Evolutionary conservation across 2,888 invertebrate species (phyloP).

Genomic region (Drosophila antonietae): DNA sequence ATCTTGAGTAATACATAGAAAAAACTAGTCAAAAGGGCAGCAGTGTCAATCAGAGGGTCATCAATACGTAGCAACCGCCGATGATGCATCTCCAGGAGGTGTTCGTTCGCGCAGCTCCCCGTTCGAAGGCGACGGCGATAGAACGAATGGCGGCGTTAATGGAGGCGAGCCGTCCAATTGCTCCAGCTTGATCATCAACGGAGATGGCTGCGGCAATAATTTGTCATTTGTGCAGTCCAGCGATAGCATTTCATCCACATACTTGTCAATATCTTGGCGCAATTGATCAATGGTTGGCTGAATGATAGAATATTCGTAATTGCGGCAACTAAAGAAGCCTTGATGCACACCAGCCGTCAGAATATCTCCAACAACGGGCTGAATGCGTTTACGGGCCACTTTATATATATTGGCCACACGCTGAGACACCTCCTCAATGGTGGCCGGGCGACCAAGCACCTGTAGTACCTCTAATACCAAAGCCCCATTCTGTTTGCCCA

Average conservation of each 20-base stretch:
- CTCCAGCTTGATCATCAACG: conserved; percentile 64
- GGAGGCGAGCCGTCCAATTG: conserved; percentile 55
- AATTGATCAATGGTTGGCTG: conserved; percentile 58
- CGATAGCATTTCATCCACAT: conserved; percentile 56
- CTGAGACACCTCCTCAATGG: conserved; percentile 52
- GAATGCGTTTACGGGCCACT: conserved; percentile 49
- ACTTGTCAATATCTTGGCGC: conserved; percentile 62
- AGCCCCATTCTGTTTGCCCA: conserved; percentile 69
- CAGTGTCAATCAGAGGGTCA: conserved; percentile 19
- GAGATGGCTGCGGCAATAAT: conserved; percentile 52
- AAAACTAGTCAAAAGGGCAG: conserved; percentile 23
- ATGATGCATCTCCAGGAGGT: conserved; percentile 58
- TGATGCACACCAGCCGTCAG: conserved; percentile 50
- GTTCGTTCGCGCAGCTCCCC: conserved; percentile 57
- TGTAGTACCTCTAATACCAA: conserved; percentile 65
- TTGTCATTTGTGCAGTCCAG: conserved; percentile 19
- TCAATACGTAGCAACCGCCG: conserved; percentile 41
- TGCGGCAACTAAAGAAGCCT: conserved; percentile 54
- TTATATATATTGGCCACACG: conserved; percentile 59
- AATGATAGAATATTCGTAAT: conserved; percentile 52
- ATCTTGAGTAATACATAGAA: conserved; percentile 17
- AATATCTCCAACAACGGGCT: conserved; percentile 64
- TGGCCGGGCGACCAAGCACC: conserved; percentile 67
- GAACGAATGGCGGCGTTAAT: conserved; percentile 26
- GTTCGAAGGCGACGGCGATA: conserved; percentile 28